Evolutionary conservation across 2,888 invertebrate genomes (phyloP).

Genomic region (Spisula subtruncata): DNA sequence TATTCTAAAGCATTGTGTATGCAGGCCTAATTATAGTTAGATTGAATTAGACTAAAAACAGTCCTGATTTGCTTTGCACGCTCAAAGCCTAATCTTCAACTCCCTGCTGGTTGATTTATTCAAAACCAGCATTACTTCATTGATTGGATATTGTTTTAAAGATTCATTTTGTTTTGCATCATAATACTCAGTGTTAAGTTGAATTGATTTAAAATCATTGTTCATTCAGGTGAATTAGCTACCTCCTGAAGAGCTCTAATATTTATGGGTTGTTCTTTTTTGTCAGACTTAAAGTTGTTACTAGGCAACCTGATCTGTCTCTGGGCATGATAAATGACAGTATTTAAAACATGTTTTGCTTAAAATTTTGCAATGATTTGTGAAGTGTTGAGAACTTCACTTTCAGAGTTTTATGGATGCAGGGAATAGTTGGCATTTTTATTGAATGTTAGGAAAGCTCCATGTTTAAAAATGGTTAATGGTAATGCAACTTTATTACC

Average conservation of each 20-base stretch:
- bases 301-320: conserved; percentile 1
- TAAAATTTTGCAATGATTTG: conserved; percentile 9
- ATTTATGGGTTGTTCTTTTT: not conserved
- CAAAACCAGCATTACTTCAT: not conserved
- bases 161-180: not conserved
- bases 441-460: not conserved
- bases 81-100: not conserved
- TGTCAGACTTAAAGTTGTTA: not conserved
- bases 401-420: not conserved
- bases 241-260: not conserved
- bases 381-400: conserved; percentile 13
- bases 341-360: conserved; percentile 1
- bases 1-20: too few relatives aligned
- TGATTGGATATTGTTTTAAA: not conserved
- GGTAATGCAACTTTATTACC: not conserved
- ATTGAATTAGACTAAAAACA: too few relatives aligned
- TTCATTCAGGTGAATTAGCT: not conserved
- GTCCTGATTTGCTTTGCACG: not conserved
- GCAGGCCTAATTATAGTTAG: too few relatives aligned
- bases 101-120: not conserved
- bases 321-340: not conserved
- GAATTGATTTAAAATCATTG: not conserved
- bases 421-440: not conserved
- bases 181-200: not conserved
- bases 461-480: not conserved